Evolutionary conservation across 2,797 vertebrate genomes (phyloP).

Genomic region (Emys orbicularis): DNA sequence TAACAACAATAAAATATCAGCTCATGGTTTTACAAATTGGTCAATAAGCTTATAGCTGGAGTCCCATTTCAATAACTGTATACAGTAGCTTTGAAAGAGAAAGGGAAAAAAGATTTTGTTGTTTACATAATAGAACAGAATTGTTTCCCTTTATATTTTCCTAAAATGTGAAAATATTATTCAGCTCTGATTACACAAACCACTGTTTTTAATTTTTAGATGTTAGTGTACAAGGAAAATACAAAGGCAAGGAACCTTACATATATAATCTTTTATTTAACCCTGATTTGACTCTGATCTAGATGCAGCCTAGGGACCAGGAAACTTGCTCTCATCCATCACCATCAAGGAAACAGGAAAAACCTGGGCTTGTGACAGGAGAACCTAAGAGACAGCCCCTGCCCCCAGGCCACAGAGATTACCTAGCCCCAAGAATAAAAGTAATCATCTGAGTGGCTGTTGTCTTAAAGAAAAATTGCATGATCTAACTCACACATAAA

Average conservation of each 20-base stretch:
- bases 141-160: rapidly evolving
- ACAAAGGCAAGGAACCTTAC: rapidly evolving
- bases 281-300: background rate
- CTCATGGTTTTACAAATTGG: background rate
- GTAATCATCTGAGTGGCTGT: background rate
- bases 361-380: background rate
- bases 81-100: background rate
- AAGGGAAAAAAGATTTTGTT: background rate
- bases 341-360: background rate
- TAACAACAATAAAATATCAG: background rate
- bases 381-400: background rate
- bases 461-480: background rate
- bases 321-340: too few species aligned
- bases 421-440: too few species aligned
- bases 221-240: rapidly evolving
- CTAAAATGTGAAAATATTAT: background rate
- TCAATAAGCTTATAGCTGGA: background rate
- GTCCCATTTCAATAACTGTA: background rate
- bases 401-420: background rate
- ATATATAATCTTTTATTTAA: rapidly evolving
- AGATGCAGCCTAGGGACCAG: rapidly evolving
- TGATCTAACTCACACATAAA: background rate
- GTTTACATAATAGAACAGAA: rapidly evolving
- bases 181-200: background rate
- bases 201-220: rapidly evolving